phyloP scores from a whole-genome alignment of 2,113 vertebrate species.

The Prunella himalayana region DNA sequence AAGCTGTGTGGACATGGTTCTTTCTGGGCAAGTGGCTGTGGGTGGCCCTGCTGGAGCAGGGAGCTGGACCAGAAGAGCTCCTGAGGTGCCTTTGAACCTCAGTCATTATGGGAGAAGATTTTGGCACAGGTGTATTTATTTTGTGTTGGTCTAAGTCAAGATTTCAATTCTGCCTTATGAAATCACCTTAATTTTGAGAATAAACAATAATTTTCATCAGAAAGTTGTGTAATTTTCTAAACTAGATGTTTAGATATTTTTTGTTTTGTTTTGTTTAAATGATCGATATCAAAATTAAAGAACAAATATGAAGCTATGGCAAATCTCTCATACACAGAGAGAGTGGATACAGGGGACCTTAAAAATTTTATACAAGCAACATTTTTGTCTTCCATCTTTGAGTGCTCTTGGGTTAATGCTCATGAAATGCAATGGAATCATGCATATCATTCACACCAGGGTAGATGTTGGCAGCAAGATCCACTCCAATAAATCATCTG shows the following conservation, averaged over 20 bases:
- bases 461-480: neutral
- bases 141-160: neutral
- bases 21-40: neutral
- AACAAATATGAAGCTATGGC: neutral
- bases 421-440: neutral
- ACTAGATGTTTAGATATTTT: neutral
- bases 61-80: neutral
- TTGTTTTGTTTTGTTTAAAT: neutral
- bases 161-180: neutral
- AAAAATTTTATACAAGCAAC: neutral
- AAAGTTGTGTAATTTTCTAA: neutral
- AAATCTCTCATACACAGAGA: neutral
- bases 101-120: neutral
- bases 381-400: neutral
- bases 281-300: neutral
- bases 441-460: neutral
- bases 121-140: neutral
- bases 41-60: neutral
- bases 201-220: neutral
- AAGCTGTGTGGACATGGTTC: neutral
- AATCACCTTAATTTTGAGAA: neutral
- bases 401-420: neutral
- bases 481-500: neutral
- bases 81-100: neutral
- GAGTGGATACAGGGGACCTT: neutral